Base-by-base conservation (phyloP, 2,113 vertebrate species). In the Cavia aperea region DNA sequence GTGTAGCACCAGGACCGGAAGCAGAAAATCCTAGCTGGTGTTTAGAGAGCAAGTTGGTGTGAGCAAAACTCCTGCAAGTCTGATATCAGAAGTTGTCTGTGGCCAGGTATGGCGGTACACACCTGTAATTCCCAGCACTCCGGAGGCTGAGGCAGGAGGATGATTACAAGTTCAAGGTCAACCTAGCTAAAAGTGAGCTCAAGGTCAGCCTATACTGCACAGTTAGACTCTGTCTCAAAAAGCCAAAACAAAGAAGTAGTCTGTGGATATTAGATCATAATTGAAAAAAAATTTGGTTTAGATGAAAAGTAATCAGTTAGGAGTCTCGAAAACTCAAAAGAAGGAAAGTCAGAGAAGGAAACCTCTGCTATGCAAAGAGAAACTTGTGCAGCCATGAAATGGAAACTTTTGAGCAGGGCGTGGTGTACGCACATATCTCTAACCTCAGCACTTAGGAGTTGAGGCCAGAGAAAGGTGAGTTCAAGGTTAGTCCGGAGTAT, bases 301-400 rank as follows among this genome's bases (percentile, higher is more conserved):
- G 33, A 83, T 4, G 21, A 92, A 94, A 91, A 93, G 43, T 26
- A 31, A 95, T 58, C 36, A 56, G n/a, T 56, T 19, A 87, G 86
- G 31, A 79, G 26, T 23, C 46, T 31, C 46, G 49, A 92, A 13
- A 63, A 93, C 81, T 43, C 39, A 66, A 60, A 94, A 93, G 18
- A 36, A 46, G 24, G 12, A 31, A 62, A 77, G 60, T 83, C 5
- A 83, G 36, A 26, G 2, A 60, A 10, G 77, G 56, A 63, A 56
- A 77, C 29, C 63, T 62, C 65, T 6, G 46, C 81, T 83, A 8
- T 56, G 31, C 11, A 81, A 77, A 49, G 51, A 88, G n/a, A 81
- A 49, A 84, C 63, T 82, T 92, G 73, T 65, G 33, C 65, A 73
- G 56, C n/a, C 88, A 77, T 62, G 72, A 91, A 63, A 77, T 81